Percentiles rank a stretch among this genome's conserved stretches.
Evolutionary conservation across 2,888 invertebrate genomes (phyloP).

Genomic region (Heliconius cydno): DNA sequence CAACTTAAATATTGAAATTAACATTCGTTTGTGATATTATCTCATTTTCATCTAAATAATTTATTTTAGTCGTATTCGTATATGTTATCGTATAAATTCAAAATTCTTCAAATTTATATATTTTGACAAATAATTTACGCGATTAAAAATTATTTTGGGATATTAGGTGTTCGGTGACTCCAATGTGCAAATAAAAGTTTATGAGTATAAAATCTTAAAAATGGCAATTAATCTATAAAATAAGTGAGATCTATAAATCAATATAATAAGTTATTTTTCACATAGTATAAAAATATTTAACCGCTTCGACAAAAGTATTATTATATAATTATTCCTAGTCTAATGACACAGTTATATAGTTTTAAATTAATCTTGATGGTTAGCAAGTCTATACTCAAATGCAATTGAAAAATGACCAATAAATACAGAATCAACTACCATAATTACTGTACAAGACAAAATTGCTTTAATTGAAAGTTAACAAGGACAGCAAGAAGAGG

Average conservation of each 20-base stretch:
- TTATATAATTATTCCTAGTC: not conserved
- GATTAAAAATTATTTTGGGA: not conserved
- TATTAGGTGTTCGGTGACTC: not conserved
- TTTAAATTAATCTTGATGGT: conserved; percentile 15
- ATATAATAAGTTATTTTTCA: not conserved
- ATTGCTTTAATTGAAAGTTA: conserved; percentile 48
- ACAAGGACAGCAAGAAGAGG: conserved; percentile 45
- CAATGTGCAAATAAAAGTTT: not conserved
- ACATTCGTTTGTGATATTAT: conserved; percentile 74
- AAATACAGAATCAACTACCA: conserved; percentile 45
- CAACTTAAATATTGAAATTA: conserved; percentile 81
- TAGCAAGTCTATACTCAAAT: conserved; percentile 25
- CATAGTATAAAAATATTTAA: not conserved
- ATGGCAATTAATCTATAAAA: not conserved
- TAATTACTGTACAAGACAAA: conserved; percentile 46
- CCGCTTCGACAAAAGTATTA: not conserved
- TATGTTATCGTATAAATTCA: not conserved
- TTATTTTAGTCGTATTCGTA: not conserved
- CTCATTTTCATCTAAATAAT: conserved; percentile 43
- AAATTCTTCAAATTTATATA: not conserved
- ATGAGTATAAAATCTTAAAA: not conserved
- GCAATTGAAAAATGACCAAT: conserved; percentile 42
- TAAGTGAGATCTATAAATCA: not conserved
- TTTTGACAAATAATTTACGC: not conserved
- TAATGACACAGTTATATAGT: not conserved